A percentile compares a stretch with the other conserved stretches of the same genome.
Evolutionary conservation across 1,140 invertebrate genomes (phyloP).

Genomic region (Adoxophyes honmai): DNA sequence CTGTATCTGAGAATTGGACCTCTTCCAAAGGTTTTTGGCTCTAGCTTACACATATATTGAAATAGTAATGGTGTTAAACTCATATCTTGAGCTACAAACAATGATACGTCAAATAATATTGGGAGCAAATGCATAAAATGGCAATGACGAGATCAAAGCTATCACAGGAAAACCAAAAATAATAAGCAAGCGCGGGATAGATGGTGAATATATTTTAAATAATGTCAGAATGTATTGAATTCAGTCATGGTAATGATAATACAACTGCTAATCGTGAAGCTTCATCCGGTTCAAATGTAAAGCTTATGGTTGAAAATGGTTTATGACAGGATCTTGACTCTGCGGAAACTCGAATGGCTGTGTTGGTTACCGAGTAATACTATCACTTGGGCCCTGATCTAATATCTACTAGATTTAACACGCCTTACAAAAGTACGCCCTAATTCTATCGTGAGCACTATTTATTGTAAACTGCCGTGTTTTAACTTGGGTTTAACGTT

Average conservation of each 20-base stretch:
- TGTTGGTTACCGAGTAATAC: conserved; percentile 49
- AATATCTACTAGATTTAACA: too few relatives aligned
- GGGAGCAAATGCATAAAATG: background rate
- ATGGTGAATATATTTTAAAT: background rate
- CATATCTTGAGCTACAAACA: background rate
- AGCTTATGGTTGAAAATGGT: conserved; percentile 22
- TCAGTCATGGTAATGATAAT: background rate
- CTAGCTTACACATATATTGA: background rate
- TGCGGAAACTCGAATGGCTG: conserved; percentile 47
- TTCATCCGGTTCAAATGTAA: conserved; percentile 12
- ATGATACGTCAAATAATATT: background rate
- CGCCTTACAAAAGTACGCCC: too few relatives aligned
- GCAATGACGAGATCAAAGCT: conserved; percentile 9
- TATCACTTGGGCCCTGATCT: background rate
- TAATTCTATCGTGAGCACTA: too few relatives aligned
- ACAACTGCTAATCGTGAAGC: background rate
- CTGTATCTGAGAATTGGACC: background rate
- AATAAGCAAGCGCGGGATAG: conserved; percentile 10
- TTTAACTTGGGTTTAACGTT: too few relatives aligned
- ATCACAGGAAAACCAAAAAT: conserved; percentile 4
- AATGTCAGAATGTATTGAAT: conserved; percentile 4
- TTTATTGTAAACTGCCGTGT: too few relatives aligned
- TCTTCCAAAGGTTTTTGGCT: conserved; percentile 11
- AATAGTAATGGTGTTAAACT: background rate
- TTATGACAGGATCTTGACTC: conserved; percentile 26